These are phyloP conservation scores for Falco peregrinus DNA, from an alignment of 2,797 vertebrate species.

Conservation along the genomic window DNA sequence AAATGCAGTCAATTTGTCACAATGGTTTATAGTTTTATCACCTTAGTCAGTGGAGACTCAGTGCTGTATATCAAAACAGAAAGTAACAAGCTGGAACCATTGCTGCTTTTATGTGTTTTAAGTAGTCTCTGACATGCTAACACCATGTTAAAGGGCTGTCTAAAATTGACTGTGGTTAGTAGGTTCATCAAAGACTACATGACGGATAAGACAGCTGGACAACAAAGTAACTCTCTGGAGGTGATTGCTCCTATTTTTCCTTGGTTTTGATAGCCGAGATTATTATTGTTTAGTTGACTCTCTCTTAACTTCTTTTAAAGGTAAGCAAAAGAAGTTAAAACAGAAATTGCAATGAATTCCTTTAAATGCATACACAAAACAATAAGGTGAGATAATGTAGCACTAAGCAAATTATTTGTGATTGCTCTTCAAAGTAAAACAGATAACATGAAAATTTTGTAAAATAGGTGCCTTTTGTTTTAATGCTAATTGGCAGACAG, in stretches of 20 bases:
- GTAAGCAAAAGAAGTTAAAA: background rate
- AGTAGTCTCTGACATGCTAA: background rate
- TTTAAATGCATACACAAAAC: background rate
- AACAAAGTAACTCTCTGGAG: background rate
- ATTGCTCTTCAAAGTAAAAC: background rate
- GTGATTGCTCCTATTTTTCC: background rate
- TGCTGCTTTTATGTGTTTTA: background rate
- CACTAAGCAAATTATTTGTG: background rate
- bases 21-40: conserved; percentile 49
- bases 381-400: background rate
- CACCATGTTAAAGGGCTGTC: background rate
- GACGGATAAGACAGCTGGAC: background rate
- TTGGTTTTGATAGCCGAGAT: background rate
- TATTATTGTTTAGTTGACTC: background rate
- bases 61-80: background rate
- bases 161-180: background rate
- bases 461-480: background rate
- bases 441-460: background rate
- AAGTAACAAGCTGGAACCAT: background rate
- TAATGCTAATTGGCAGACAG: background rate
- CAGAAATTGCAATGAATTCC: background rate
- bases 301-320: background rate
- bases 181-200: background rate
- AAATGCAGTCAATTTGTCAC: conserved; percentile 59
- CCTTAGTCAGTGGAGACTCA: conserved; percentile 24